Evolutionary conservation across 2,888 invertebrate species (phyloP).

Genomic region (Epinotia nisella): DNA sequence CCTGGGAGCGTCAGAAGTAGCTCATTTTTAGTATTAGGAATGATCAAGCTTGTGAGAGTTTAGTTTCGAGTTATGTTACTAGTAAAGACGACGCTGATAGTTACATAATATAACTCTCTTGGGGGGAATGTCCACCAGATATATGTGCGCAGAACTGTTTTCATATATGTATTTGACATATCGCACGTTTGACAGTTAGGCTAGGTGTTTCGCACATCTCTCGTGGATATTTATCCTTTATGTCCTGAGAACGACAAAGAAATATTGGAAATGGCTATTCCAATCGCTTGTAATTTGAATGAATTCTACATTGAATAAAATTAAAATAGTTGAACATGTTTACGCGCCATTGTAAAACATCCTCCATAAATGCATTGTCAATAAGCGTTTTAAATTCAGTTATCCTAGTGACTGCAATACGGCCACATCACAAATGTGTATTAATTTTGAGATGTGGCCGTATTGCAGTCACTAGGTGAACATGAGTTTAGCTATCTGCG

Average conservation of each 20-base stretch:
- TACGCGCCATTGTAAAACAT: constrained; percentile 64
- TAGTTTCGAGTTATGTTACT: background rate
- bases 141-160: no score
- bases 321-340: constrained; percentile 46
- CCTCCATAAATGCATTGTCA: constrained; percentile 70
- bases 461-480: background rate
- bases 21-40: background rate
- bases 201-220: no score
- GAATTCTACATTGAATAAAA: background rate
- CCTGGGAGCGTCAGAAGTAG: background rate
- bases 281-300: background rate
- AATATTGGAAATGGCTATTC: background rate
- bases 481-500: background rate
- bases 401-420: background rate
- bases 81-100: background rate
- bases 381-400: constrained; percentile 49
- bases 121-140: no score
- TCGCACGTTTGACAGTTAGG: no score
- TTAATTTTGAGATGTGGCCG: no score
- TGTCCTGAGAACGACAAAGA: no score
- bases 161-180: no score
- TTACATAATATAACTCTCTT: background rate
- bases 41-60: background rate
- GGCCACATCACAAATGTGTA: no score
- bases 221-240: no score